Conservation (phyloP, 2,113 vertebrate genomes). For the Phodopus roborovskii region DNA sequence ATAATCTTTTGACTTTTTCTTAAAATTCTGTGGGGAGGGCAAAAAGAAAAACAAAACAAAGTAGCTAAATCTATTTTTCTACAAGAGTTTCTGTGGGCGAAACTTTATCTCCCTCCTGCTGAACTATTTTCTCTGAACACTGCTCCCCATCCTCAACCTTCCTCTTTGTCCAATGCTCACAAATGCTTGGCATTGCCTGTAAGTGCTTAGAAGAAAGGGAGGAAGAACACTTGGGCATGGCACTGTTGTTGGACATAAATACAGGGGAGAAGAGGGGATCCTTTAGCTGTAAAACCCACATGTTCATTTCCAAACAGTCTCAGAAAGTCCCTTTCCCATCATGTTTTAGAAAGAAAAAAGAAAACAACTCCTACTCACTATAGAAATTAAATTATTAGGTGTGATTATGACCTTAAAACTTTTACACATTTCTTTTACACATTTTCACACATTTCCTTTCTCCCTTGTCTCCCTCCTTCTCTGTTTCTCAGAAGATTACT, state of each 20-base stretch:
- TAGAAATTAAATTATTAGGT: constrained; percentile 36
- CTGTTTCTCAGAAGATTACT: neutral
- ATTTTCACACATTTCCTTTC: neutral
- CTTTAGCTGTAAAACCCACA: neutral
- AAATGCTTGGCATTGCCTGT: neutral
- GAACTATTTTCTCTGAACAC: neutral
- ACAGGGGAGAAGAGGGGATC: no score
- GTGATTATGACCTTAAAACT: neutral
- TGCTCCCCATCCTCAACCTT: neutral
- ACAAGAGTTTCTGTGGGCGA: neutral
- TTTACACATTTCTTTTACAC: neutral
- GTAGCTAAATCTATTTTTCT: neutral
- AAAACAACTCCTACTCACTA: neutral
- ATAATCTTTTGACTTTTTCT: neutral
- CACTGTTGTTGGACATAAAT: neutral
- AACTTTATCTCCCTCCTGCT: neutral
- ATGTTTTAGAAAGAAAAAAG: neutral
- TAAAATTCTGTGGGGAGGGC: neutral
- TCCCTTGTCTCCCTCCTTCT: neutral
- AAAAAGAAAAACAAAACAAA: neutral
- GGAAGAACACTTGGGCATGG: neutral
- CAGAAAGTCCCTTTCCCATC: neutral
- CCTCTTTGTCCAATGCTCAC: neutral
- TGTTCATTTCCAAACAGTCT: neutral
- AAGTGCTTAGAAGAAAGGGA: neutral